A percentile compares a stretch with the other conserved stretches of the same genome.
Conservation (phyloP, 2,888 invertebrate species). For the Acanthacorydalis orientalis region DNA sequence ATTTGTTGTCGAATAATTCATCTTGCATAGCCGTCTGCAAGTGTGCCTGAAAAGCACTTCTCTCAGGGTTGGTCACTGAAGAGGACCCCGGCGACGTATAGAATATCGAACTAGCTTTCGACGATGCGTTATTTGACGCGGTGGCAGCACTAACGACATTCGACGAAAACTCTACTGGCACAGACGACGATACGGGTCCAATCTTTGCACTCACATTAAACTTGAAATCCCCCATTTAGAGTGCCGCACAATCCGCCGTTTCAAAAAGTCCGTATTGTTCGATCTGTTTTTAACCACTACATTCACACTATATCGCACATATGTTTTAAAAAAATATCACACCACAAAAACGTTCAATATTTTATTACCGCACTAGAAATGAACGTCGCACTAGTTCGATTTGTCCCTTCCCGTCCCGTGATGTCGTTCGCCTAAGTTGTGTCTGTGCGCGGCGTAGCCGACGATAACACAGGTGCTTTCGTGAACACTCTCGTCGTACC, state of each 20-base stretch:
- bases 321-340: too few species aligned
- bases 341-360: too few species aligned
- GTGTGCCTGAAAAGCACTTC: constrained; percentile 16
- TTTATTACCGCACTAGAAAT: background rate
- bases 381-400: background rate
- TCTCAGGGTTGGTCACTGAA: constrained; percentile 4
- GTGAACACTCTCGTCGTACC: constrained; percentile 1
- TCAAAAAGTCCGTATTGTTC: background rate
- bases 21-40: constrained; percentile 24
- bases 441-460: background rate
- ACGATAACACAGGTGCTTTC: constrained; percentile 7
- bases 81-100: constrained; percentile 21
- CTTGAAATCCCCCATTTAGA: constrained; percentile 29
- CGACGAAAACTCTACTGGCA: constrained; percentile 20
- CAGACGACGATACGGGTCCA: constrained; percentile 14
- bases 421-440: background rate
- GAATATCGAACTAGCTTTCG: constrained; percentile 21
- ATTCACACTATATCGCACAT: background rate
- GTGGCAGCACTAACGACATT: constrained; percentile 19
- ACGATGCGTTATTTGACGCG: constrained; percentile 20
- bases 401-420: background rate
- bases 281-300: background rate
- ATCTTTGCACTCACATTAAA: constrained; percentile 27
- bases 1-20: constrained; percentile 17
- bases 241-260: background rate